Base-by-base conservation (phyloP, 2,113 vertebrate genomes). In the Synchiropus splendidus region DNA sequence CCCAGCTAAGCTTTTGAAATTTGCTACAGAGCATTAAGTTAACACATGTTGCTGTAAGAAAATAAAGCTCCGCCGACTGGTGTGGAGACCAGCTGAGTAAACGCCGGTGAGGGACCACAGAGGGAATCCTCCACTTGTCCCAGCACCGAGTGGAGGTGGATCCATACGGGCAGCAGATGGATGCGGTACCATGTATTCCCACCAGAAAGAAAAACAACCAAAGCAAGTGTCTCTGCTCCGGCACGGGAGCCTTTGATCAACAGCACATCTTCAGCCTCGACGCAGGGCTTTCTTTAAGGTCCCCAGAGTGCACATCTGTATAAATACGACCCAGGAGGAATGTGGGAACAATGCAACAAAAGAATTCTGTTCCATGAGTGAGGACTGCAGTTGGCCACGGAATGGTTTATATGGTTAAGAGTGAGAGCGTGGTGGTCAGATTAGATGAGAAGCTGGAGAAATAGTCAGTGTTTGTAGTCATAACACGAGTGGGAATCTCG, bases 91-190 rank as follows among this genome's bases (percentile, higher is more conserved):
- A 87, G 85, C 86, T 86, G 85, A 81, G 74, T 84, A 86, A 86
- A 87, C 81, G 63, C 43, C 74, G 52, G 54, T 50, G 45, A 63
- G 67, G 61, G 69, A 64, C 68, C 64, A 67, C 47, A 70, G 65
- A 39, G 48, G 39, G 55, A 51, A 64, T 31, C 9, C 16, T 65
- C 61, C 74, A 77, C 79, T 84, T 77, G 73, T 82, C 77, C 71
- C 79, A 47, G 77, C 67, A 76, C 82, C 78, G 83, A 82, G 85
- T 80, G 84, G 34, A 84, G 76, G 61, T 71, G 67, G 42, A 78
- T 86, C 76, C 90, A 86, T 89, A 88, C 85, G 87, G 90, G 77
- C 81, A 82, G 74, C 94, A 97, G 93, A 96, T 95, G 92, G 91
- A 86, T 87, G 73, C 83, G 79, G 84, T 88, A 80, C 86, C 74